Evolutionary conservation across 1,140 invertebrate genomes (phyloP), one percentile per base, ranked within the genome.

Genomic region (Drosophila malerkotliana): DNA sequence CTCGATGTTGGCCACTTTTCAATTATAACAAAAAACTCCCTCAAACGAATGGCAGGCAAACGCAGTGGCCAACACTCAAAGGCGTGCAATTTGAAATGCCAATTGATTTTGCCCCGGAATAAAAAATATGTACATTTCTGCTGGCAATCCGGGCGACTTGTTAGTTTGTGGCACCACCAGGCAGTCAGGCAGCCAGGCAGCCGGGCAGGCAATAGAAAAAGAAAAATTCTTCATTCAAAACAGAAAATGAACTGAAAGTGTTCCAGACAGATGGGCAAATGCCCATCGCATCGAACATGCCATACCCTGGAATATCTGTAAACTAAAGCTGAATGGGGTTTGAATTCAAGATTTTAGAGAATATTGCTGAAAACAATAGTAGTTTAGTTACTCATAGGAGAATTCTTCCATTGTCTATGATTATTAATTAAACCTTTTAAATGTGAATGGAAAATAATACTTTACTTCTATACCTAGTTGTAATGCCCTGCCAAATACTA

Each of bases 11-110:
- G 51, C 59, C 78, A 87, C 67, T 83, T 87, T 88, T 87, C 82
- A 82, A 87, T 87, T 82, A 87, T 88, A 82, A 66, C 63, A 64
- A 72, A 77, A 77, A 72, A 74, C 59, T 53, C 60, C 61, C 61
- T 66, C 60, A 75, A 74, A 75, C 72, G 72, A 75, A 74, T 64
- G 32, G 32, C 32, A 34, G 30, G 58, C 64, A 73, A 74, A 74
- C 72, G 60, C 72, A 74, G 72, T 68, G 66, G 30, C 41, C 72
- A 48, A 58, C 48, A 66, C 72, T 77, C 82, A 87, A 87, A 87
- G 82, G 82, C 82, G 83, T 79, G 74, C 82, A 87, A 87, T 87
- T 87, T 72, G 49, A 88, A 87, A 88, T 88, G 83, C 82, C 82
- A 87, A 87, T 87, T 87, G 82, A 88, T 88, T 88, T 82, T 79